Percentiles rank a stretch among this genome's conserved stretches.
Conservation (phyloP, 2,888 invertebrate species). For the Cheilosia scutellata region DNA sequence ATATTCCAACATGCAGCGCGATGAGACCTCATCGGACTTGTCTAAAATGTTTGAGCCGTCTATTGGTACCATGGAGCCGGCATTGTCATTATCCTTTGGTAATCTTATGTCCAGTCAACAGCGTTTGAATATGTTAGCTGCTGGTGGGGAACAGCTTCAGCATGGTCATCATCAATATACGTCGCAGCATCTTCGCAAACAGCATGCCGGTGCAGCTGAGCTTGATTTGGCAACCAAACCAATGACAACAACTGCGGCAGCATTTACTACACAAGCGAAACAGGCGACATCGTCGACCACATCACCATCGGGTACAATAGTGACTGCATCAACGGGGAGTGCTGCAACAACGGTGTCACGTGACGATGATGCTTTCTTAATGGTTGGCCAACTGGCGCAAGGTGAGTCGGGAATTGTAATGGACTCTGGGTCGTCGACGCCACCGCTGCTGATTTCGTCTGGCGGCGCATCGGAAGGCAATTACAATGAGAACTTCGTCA, state of each 20-base stretch:
- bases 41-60: constrained; percentile 83
- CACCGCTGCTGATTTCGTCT: constrained; percentile 37
- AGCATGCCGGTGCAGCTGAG: constrained; percentile 35
- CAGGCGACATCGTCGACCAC: constrained; percentile 9
- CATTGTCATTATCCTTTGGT: constrained; percentile 65
- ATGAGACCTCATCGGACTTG: constrained; percentile 83
- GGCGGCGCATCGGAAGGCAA: constrained; percentile 13
- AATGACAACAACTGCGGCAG: constrained; percentile 61
- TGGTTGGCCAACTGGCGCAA: constrained; percentile 26
- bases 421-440: constrained; percentile 58
- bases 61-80: constrained; percentile 79
- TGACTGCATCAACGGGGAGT: constrained; percentile 1
- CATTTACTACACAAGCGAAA: constrained; percentile 28
- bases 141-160: constrained; percentile 47
- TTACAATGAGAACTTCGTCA: constrained; percentile 74
- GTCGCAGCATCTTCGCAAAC: constrained; percentile 46
- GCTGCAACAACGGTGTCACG: constrained; percentile 4
- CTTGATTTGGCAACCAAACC: constrained; percentile 48
- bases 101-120: constrained; percentile 67
- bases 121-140: constrained; percentile 47
- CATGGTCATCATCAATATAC: constrained; percentile 25
- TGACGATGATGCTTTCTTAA: constrained; percentile 54
- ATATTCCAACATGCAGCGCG: constrained; percentile 82
- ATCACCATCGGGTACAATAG: constrained; percentile 22
- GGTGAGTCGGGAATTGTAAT: constrained; percentile 65